Base-by-base conservation (phyloP, 2,113 vertebrate species). In the Embiotoca jacksoni region DNA sequence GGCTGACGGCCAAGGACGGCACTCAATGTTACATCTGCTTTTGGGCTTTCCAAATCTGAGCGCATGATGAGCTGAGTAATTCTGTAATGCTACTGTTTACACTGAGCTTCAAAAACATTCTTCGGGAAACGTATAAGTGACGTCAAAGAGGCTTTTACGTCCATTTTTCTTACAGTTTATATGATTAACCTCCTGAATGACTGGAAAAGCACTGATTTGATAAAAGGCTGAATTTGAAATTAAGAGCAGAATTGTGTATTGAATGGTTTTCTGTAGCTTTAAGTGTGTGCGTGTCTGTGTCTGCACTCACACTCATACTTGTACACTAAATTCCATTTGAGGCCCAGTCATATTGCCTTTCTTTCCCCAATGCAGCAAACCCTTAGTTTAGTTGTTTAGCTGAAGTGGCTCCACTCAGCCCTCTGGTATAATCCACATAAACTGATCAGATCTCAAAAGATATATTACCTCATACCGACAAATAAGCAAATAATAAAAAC, bases 391-490 rank as follows among this genome's bases (percentile, higher is more conserved):
- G 87, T 72, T 91, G 86, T 91, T 70, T 77, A 70, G 71, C 68
- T 90, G 87, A 93, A 83, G 83, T 87, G 79, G 53, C 67, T 78
- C 33, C 58, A 1, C 49, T 85, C 23, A 23, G 23, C 23, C 23
- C 23, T 23, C 60, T 83, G 88, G 86, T 76, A 52, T 49, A 68
- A 52, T 69, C 36, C 64, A 67, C 59, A 71, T 85, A 78, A 85
- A 88, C 89, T 36, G 86, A 89, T 91, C 86, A 82, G 72, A 72
- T 47, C 65, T 81, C 76, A 84, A 58, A 23, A 92, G 83, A 92
- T 72, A 15, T 65, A 69, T 77, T 30, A 68, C 62, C 66, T 74
- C 58, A 39, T 41, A 80, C 54, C 61, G 55, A 47, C 56, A 81
- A 74, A 87, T 73, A 74, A 57, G 76, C 50, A 65, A 73, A 69